Conservation (phyloP, 1,140 invertebrate genomes). For the Brachionus plicatilis region DNA sequence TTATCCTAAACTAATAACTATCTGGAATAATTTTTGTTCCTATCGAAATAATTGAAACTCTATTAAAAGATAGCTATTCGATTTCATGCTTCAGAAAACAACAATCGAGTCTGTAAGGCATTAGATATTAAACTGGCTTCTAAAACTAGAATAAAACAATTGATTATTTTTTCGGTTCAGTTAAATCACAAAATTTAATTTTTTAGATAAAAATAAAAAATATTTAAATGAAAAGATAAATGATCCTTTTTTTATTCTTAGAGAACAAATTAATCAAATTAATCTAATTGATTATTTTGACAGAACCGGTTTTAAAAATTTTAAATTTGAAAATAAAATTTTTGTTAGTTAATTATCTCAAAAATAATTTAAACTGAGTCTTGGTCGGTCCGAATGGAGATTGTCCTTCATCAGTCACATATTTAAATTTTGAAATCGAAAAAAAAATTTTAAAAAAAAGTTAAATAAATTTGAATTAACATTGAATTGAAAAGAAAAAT, state of each 20-base stretch:
- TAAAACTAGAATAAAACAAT: background rate
- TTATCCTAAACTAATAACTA: background rate
- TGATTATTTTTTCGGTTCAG: background rate
- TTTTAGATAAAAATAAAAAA: background rate
- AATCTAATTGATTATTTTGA: background rate
- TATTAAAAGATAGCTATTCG: background rate
- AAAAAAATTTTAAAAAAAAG: too few relatives aligned
- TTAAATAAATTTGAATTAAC: too few relatives aligned
- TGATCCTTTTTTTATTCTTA: background rate
- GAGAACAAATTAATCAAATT: too few relatives aligned
- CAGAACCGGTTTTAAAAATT: too few relatives aligned
- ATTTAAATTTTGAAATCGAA: too few relatives aligned
- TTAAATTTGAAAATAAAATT: too few relatives aligned
- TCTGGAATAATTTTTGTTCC: background rate
- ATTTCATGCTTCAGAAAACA: background rate
- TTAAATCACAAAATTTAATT: background rate
- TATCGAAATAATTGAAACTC: background rate
- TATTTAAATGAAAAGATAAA: background rate
- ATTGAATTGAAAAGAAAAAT: too few relatives aligned
- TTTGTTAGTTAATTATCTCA: too few relatives aligned
- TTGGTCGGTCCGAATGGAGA: too few relatives aligned
- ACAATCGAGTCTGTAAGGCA: background rate
- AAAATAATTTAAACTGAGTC: too few relatives aligned
- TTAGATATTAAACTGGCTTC: background rate
- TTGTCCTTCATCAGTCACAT: too few relatives aligned